Conservation (phyloP, 2,113 vertebrate genomes). For the Nothobranchius kuhntae region DNA sequence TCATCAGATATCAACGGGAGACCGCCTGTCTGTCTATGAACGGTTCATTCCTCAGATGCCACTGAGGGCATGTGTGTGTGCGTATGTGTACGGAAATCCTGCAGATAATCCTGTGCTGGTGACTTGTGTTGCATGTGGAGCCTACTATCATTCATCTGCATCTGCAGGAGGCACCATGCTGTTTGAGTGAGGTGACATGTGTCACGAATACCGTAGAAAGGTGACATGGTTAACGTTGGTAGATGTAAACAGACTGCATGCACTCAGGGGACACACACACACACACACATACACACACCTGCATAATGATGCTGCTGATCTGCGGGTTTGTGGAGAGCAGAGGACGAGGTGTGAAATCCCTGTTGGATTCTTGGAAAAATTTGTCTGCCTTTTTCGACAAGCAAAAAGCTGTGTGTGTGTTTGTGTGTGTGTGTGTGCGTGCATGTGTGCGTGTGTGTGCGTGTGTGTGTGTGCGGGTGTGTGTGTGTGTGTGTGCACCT, state of each 20-base stretch:
- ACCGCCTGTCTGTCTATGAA: slow-evolving; percentile 33
- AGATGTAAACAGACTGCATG: not conserved
- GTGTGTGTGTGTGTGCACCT: not conserved
- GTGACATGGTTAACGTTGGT: slow-evolving; percentile 10
- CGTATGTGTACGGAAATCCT: slow-evolving; percentile 32
- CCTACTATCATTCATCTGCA: slow-evolving; percentile 32
- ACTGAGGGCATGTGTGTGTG: slow-evolving; percentile 9
- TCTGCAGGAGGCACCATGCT: slow-evolving; percentile 27
- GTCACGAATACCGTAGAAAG: slow-evolving; percentile 20
- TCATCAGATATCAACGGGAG: slow-evolving; percentile 48
- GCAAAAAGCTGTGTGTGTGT: not conserved
- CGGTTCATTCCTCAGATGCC: slow-evolving; percentile 64
- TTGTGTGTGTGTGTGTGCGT: not conserved
- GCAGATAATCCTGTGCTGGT: slow-evolving; percentile 26
- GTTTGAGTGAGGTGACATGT: slow-evolving; percentile 39
- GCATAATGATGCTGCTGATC: slow-evolving; percentile 30
- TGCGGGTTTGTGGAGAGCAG: slow-evolving; percentile 12
- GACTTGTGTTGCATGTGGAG: slow-evolving; percentile 23
- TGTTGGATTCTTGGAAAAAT: slow-evolving; percentile 22
- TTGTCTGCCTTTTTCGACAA: slow-evolving; percentile 13
- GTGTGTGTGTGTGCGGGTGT: not conserved
- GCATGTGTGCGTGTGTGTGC: no score
- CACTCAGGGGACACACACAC: not conserved
- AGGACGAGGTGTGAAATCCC: slow-evolving; percentile 31
- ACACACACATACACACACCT: no score